phyloP scores from a whole-genome alignment of 2,888 invertebrate genomes.

The Idaea straminata region DNA sequence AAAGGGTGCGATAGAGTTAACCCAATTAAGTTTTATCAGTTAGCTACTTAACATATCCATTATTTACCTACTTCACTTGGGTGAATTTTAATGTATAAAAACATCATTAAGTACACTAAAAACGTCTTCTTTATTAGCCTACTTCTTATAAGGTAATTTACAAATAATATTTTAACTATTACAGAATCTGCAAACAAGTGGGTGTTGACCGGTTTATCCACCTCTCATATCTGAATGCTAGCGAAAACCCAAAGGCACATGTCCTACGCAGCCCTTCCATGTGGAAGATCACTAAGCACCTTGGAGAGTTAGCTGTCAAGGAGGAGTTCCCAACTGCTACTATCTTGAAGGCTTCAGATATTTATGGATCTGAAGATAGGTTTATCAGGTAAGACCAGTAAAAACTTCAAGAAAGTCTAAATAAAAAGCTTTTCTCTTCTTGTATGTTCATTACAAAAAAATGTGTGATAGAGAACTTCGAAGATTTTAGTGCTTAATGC shows the following conservation, averaged over 20 bases:
- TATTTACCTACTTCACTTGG: background rate
- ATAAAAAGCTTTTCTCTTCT: no score
- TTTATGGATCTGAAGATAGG: slow-evolving; percentile 94
- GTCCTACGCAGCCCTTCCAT: slow-evolving; percentile 86
- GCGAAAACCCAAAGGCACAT: slow-evolving; percentile 83
- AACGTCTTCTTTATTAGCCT: slow-evolving; percentile 4
- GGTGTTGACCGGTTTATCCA: slow-evolving; percentile 97
- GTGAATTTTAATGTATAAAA: no score
- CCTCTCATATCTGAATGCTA: slow-evolving; percentile 92
- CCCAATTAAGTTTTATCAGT: background rate
- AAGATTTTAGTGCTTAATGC: no score
- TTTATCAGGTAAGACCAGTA: slow-evolving; percentile 82
- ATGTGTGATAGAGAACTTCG: no score
- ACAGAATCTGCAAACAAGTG: slow-evolving; percentile 81
- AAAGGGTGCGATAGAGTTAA: no score
- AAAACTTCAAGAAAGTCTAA: no score
- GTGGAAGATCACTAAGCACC: slow-evolving; percentile 88
- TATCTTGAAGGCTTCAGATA: slow-evolving; percentile 94
- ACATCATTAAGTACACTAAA: background rate
- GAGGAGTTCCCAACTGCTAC: slow-evolving; percentile 98
- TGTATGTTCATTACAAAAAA: no score
- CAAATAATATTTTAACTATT: slow-evolving; percentile 17
- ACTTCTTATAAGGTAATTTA: no score
- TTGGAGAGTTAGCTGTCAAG: slow-evolving; percentile 93
- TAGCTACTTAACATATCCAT: background rate